These are phyloP conservation scores for Oscheius sp. DNA, from an alignment of 2,888 invertebrate genomes.

Conservation along the genomic window DNA sequence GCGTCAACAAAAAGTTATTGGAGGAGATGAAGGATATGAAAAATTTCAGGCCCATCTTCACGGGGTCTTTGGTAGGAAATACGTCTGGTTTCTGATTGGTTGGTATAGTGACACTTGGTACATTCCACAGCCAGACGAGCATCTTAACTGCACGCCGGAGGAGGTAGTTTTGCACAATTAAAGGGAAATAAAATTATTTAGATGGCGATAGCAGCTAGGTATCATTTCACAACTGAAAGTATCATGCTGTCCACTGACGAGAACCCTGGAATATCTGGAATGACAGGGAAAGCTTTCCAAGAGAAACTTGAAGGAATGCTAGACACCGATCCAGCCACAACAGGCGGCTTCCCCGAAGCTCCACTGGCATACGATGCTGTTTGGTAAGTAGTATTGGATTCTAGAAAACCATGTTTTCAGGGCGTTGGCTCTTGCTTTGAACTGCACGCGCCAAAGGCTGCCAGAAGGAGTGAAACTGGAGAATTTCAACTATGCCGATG, in stretches of 20 bases:
- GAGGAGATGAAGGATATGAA: slow-evolving; percentile 1
- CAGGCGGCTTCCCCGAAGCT: slow-evolving; percentile 85
- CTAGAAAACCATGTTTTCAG: slow-evolving; percentile 44
- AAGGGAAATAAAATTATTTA: slow-evolving; percentile 75
- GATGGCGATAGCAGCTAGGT: slow-evolving; percentile 93
- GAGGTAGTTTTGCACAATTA: slow-evolving; percentile 47
- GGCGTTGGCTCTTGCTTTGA: slow-evolving; percentile 94
- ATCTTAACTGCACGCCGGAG: slow-evolving; percentile 90
- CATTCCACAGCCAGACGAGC: slow-evolving; percentile 83
- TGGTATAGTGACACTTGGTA: slow-evolving; percentile 99
- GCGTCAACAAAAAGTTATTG: slow-evolving; percentile 8
- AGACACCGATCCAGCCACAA: slow-evolving; percentile 85
- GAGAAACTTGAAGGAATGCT: slow-evolving; percentile 85
- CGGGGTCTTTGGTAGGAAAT: slow-evolving; percentile 90
- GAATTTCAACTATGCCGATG: slow-evolving; percentile 93
- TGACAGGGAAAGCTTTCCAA: slow-evolving; percentile 81
- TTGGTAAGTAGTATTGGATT: slow-evolving; percentile 78
- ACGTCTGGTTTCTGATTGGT: slow-evolving; percentile 99
- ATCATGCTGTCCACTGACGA: slow-evolving; percentile 98
- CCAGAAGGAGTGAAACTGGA: slow-evolving; percentile 86
- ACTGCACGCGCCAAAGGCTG: slow-evolving; percentile 92
- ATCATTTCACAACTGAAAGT: slow-evolving; percentile 97
- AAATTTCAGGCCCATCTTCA: slow-evolving; percentile 82
- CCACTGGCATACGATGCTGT: slow-evolving; percentile 98
- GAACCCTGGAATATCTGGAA: slow-evolving; percentile 84